Conservation (phyloP, 2,797 vertebrate species). For the Lepilemur septentrionalis region DNA sequence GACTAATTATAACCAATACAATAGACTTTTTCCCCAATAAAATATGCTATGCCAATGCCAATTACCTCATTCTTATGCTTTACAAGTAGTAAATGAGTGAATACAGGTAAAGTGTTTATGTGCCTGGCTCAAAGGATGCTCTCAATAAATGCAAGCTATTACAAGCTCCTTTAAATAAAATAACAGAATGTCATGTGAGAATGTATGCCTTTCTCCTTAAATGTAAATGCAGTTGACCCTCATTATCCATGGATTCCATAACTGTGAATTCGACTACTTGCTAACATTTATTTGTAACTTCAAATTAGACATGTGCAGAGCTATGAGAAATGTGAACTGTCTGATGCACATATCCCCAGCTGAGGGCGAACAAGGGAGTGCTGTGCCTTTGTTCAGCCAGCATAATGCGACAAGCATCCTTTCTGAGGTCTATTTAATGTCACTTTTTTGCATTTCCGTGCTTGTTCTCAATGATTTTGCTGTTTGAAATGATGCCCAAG, state of each 20-base stretch:
- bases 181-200: background rate
- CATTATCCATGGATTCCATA: background rate
- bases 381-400: background rate
- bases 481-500: background rate
- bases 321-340: background rate
- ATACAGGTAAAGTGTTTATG: background rate
- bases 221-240: background rate
- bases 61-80: background rate
- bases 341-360: background rate
- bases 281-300: background rate
- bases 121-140: background rate
- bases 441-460: background rate
- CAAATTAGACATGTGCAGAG: background rate
- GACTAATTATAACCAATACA: background rate
- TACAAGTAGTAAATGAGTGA: background rate
- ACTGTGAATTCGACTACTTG: background rate
- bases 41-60: background rate
- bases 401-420: background rate
- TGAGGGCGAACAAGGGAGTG: background rate
- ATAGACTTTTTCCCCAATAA: background rate
- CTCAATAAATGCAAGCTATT: background rate
- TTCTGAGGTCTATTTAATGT: background rate
- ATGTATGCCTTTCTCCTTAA: background rate
- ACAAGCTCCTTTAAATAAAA: background rate
- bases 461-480: background rate